A percentile compares a stretch with the other conserved stretches of the same genome.
These are phyloP conservation scores for Umimayanthus chanpuru DNA, from an alignment of 92 coral and sea anemone species.

Conservation along the genomic window DNA sequence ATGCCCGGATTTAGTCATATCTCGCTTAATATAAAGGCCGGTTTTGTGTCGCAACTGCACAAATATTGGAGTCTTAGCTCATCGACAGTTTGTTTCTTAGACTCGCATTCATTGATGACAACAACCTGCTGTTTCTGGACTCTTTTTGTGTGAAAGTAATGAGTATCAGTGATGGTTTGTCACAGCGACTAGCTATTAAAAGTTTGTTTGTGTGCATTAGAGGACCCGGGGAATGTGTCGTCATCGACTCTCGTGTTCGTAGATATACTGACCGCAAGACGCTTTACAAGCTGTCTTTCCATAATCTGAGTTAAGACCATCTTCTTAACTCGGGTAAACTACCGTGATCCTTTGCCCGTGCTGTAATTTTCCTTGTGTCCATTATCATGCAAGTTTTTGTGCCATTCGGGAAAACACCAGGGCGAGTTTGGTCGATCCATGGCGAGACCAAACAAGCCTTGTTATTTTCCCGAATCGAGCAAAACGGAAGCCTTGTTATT, in stretches of 20 bases:
- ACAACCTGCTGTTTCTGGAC: neutral
- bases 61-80: neutral
- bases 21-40: neutral
- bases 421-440: too few relatives aligned
- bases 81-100: neutral
- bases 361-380: too few relatives aligned
- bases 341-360: too few relatives aligned
- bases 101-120: neutral
- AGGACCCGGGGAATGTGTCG: neutral
- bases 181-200: neutral
- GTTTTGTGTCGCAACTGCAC: too few relatives aligned
- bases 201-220: neutral
- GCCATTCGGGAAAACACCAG: too few relatives aligned
- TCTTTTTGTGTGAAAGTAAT: too few relatives aligned
- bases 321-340: too few relatives aligned
- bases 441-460: too few relatives aligned
- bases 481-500: too few relatives aligned
- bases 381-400: too few relatives aligned
- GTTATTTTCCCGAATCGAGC: too few relatives aligned
- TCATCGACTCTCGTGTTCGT: too few relatives aligned
- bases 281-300: neutral
- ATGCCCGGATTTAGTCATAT: neutral
- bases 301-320: neutral
- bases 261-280: neutral
- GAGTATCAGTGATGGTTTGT: neutral